phyloP scores from a whole-genome alignment of 2,113 vertebrate species.

The Dinomys branickii region DNA sequence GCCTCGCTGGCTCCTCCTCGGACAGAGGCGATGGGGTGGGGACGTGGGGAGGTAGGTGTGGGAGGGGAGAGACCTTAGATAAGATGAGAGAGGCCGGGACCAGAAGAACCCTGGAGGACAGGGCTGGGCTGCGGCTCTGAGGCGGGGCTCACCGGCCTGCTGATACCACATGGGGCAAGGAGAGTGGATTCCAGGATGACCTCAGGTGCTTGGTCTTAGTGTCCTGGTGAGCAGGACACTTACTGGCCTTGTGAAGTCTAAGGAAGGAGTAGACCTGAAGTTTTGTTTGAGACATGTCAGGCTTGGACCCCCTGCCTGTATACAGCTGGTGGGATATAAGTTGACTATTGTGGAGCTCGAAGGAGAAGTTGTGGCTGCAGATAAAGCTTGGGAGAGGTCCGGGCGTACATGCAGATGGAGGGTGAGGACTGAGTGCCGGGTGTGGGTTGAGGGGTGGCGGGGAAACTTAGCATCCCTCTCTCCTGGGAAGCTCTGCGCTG shows the following conservation, averaged over 20 bases:
- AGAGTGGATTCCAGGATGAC: not conserved
- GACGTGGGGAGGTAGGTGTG: not conserved
- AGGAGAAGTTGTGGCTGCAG: not conserved
- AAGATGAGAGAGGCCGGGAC: not conserved
- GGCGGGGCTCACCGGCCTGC: not conserved
- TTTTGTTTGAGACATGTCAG: not conserved
- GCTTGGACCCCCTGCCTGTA: not conserved
- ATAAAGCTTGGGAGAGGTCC: not conserved
- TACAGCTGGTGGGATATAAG: not conserved
- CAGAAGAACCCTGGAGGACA: not conserved
- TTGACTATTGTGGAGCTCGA: not conserved
- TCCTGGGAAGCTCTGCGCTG: not conserved
- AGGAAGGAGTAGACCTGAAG: not conserved
- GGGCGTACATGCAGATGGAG: too few relatives aligned
- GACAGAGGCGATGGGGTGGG: not conserved
- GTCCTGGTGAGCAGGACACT: not conserved
- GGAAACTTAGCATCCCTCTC: not conserved
- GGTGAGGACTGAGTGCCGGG: not conserved
- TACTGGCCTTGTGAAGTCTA: not conserved
- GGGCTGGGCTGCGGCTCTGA: not conserved
- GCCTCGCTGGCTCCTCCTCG: not conserved
- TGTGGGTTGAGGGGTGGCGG: not conserved
- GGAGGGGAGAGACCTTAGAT: not conserved
- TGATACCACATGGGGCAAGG: not conserved
- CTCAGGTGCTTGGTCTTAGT: not conserved